Base-by-base conservation (phyloP, 2,113 vertebrate species). In the Lycocorax pyrrhopterus region DNA sequence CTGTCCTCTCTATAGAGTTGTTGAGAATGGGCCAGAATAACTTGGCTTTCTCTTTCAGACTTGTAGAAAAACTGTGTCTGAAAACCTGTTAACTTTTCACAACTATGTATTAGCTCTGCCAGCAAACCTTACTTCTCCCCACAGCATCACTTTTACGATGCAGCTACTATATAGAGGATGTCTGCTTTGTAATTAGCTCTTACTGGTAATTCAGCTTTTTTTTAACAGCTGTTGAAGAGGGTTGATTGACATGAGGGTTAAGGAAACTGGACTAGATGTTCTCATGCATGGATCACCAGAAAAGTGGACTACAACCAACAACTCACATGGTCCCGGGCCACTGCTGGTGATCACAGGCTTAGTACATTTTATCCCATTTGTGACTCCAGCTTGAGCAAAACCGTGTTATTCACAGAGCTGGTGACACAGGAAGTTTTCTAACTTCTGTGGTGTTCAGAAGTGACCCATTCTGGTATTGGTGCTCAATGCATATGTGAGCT, bases 1-100 rank as follows among this genome's bases (percentile, higher is more conserved):
- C 71, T 87, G 4, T 83, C 69, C 35, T 87, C 46, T 75, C 56
- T 21, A 35, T 5, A 19, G 32, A 32, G 68, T n/a, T 85, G 66
- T 51, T 93, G 33, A 85, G 66, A 75, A 32, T 14, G 21, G 52
- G 19, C 8, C 52, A 73, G 71, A 82, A 82, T 6, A 90, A 53
- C 33, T 82, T 17, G 11, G n/a, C 46, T 75, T 89, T 93, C 43
- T 71, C 49, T 82, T 87, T 91, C 81, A 84, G 56, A 56, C 9
- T 53, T 29, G 6, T 30, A 51, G 32, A 88, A 85, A 37, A 86
- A 66, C 30, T 74, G 69, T 63, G 27, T 58, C 51, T 58, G 37
- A 78, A 78, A 90, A 22, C 51, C 47, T 56, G 47, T 30, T 69
- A 41, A 33, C 15, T 76, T 69, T 69, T 56, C 56, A 35, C 69